These are phyloP conservation scores for Tiliqua scincoides DNA, from an alignment of 2,113 vertebrate genomes.

Conservation along the genomic window DNA sequence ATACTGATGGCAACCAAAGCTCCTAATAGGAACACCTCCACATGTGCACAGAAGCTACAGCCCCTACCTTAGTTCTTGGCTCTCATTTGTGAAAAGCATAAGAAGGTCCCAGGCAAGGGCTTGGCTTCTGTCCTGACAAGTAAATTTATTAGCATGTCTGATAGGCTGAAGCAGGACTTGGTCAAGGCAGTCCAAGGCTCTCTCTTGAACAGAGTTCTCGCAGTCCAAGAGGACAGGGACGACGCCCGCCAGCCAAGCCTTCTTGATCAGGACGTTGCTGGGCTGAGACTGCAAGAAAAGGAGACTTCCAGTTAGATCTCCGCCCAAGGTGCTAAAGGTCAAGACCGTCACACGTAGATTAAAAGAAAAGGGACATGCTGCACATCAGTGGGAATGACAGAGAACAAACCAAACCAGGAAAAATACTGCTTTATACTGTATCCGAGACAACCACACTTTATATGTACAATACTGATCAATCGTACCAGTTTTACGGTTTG, in stretches of 20 bases:
- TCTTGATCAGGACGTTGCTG: constrained; percentile 77
- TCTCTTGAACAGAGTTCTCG: constrained; percentile 89
- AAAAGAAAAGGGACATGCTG: not conserved
- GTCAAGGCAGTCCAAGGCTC: constrained; percentile 89
- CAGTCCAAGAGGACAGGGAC: constrained; percentile 84
- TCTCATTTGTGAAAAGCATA: constrained; percentile 80
- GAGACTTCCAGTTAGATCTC: not conserved
- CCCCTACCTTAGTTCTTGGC: constrained; percentile 83
- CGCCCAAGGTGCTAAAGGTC: fast-evolving
- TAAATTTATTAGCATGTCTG: constrained; percentile 66
- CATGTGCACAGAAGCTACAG: not conserved
- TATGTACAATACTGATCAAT: too few relatives aligned
- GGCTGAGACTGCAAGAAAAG: constrained; percentile 76
- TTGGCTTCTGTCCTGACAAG: constrained; percentile 69
- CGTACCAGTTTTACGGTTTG: too few relatives aligned
- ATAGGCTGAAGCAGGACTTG: constrained; percentile 84
- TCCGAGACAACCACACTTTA: too few relatives aligned
- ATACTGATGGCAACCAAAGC: not conserved
- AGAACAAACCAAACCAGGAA: not conserved
- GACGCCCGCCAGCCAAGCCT: constrained; percentile 86
- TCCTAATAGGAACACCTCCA: not conserved
- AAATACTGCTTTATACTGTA: too few relatives aligned
- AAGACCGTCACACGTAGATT: too few relatives aligned
- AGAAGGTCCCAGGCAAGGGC: constrained; percentile 89
- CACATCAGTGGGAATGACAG: not conserved